Evolutionary conservation across 2,888 invertebrate species (phyloP).

Genomic region (Polietes domitor): DNA sequence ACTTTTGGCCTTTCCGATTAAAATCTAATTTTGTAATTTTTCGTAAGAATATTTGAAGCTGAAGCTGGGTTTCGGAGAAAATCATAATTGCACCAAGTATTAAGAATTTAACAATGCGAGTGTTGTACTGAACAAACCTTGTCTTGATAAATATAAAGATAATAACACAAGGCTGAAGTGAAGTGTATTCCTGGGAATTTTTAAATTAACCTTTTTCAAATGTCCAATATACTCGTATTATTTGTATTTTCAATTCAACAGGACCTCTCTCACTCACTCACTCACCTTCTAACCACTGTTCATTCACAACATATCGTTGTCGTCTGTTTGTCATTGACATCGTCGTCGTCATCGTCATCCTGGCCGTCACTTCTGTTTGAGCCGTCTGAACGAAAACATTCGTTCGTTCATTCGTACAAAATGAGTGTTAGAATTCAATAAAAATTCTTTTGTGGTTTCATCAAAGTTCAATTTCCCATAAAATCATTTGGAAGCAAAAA

Average conservation of each 20-base stretch:
- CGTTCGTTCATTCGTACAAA: conserved; percentile 22
- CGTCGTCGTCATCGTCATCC: not conserved
- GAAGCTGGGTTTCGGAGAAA: too few relatives aligned
- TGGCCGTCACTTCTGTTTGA: not conserved
- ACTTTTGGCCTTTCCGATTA: too few relatives aligned
- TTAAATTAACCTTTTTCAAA: too few relatives aligned
- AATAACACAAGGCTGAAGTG: too few relatives aligned
- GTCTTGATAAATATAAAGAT: too few relatives aligned
- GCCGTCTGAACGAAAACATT: not conserved
- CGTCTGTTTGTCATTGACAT: not conserved
- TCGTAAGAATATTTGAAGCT: too few relatives aligned
- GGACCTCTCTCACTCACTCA: not conserved
- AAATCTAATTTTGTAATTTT: too few relatives aligned
- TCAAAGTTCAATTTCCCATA: conserved; percentile 60
- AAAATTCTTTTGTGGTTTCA: conserved; percentile 62
- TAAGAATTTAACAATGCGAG: too few relatives aligned
- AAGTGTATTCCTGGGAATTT: too few relatives aligned
- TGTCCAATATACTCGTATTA: not conserved
- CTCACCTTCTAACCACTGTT: conserved; percentile 1
- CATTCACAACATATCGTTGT: too few relatives aligned
- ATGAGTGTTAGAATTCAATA: conserved; percentile 55
- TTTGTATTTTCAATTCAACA: not conserved
- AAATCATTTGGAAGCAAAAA: conserved; percentile 48
- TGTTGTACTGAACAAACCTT: too few relatives aligned
- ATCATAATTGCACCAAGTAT: too few relatives aligned